These are phyloP conservation scores for Danio jaintianensis DNA, from an alignment of 2,797 vertebrate genomes.

Conservation along the genomic window DNA sequence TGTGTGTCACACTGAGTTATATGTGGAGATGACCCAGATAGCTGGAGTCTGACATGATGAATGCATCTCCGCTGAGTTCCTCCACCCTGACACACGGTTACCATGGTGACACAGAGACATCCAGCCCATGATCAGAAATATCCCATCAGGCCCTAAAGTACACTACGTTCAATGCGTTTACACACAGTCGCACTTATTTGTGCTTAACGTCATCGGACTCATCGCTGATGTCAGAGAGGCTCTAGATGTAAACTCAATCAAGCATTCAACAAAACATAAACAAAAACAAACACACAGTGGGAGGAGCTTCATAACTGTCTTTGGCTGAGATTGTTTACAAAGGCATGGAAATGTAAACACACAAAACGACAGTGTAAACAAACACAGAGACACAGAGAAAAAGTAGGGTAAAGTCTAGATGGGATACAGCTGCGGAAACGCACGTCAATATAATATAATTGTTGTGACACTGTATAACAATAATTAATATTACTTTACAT, in stretches of 20 bases:
- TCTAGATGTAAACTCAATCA: constrained; percentile 9
- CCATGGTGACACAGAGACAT: constrained; percentile 37
- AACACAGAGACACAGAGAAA: not conserved
- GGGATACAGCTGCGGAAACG: no score
- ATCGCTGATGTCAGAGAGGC: constrained; percentile 8
- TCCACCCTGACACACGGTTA: constrained; percentile 41
- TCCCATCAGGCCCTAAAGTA: not conserved
- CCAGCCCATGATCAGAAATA: constrained; percentile 11
- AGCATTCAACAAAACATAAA: constrained; percentile 14
- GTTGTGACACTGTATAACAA: no score
- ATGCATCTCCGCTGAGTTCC: constrained; percentile 43
- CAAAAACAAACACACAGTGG: constrained; percentile 22
- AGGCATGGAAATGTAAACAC: constrained; percentile 12
- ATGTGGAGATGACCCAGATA: constrained; percentile 53
- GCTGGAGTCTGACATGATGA: constrained; percentile 41
- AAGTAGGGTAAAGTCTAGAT: no score
- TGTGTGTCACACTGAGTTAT: constrained; percentile 41
- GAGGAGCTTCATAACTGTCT: not conserved
- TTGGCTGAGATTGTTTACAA: constrained; percentile 4
- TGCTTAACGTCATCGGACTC: constrained; percentile 10
- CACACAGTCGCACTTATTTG: not conserved
- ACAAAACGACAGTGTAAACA: constrained; percentile 15
- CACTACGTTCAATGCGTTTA: not conserved
- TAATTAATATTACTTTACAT: no score
- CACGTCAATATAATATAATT: no score